phyloP scores from a whole-genome alignment of 2,113 vertebrate genomes.

The Carollia perspicillata region DNA sequence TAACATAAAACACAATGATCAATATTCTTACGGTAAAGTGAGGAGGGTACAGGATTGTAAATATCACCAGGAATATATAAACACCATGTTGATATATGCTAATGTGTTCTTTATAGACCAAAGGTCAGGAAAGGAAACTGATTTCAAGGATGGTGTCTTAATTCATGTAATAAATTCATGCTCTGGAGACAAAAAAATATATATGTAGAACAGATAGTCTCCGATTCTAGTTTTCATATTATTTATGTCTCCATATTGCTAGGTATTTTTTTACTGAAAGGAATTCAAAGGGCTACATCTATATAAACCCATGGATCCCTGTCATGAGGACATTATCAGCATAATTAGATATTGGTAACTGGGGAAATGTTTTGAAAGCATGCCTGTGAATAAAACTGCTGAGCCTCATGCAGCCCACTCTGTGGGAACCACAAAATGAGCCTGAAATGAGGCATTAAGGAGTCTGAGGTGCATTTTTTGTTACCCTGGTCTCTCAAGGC shows the following conservation, averaged over 20 bases:
- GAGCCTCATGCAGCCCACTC: background rate
- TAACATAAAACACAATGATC: constrained; percentile 6
- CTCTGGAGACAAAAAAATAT: background rate
- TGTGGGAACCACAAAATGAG: background rate
- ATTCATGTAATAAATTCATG: background rate
- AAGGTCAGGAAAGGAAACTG: constrained; percentile 21
- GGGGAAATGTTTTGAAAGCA: background rate
- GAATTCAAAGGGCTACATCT: background rate
- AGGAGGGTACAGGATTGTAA: background rate
- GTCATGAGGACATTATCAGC: background rate
- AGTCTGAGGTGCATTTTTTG: background rate
- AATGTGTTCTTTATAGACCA: background rate
- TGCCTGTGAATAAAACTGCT: background rate
- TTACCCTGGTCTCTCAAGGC: background rate
- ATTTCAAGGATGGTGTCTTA: constrained; percentile 17
- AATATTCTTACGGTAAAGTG: background rate
- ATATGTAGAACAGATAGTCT: background rate
- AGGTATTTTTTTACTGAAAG: background rate
- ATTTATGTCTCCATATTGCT: background rate
- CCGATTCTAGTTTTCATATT: background rate
- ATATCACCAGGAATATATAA: background rate
- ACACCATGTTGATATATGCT: background rate
- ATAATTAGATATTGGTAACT: background rate
- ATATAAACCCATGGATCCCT: background rate
- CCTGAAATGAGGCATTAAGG: constrained; percentile 6